These are phyloP conservation scores for Trachelipus rathkii DNA, from an alignment of 1,140 invertebrate species.

Conservation along the genomic window DNA sequence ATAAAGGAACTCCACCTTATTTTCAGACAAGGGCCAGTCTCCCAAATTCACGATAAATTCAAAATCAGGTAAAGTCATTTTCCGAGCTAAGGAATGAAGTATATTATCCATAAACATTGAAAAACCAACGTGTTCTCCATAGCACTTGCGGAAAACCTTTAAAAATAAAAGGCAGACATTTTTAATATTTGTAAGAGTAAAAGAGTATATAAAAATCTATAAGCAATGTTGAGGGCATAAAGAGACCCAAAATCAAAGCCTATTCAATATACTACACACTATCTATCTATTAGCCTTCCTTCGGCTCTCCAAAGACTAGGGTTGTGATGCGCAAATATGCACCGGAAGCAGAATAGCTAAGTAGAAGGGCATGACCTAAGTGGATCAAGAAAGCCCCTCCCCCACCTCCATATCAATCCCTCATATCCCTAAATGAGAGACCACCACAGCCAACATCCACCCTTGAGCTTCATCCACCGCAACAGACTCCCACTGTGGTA, in stretches of 20 bases:
- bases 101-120: constrained; percentile 92
- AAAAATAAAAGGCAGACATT: constrained; percentile 37
- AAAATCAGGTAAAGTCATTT: constrained; percentile 77
- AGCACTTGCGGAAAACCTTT: constrained; percentile 78
- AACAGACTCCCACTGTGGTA: too few species aligned
- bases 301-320: too few species aligned
- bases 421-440: too few species aligned
- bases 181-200: constrained; percentile 16
- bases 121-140: constrained; percentile 78
- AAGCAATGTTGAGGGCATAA: background rate
- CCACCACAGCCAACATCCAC: too few species aligned
- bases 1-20: constrained; percentile 43
- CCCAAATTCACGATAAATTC: constrained; percentile 92
- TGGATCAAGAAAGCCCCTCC: too few species aligned
- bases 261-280: background rate
- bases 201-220: background rate
- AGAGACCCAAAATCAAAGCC: background rate
- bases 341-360: too few species aligned
- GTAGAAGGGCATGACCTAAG: too few species aligned
- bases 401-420: too few species aligned
- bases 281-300: too few species aligned
- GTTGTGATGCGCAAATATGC: too few species aligned
- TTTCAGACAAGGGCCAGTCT: constrained; percentile 78
- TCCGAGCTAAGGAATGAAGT: constrained; percentile 73
- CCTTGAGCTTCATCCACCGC: too few species aligned